A percentile compares a stretch with the other conserved stretches of the same genome.
These are phyloP conservation scores for Ceyx melanurus DNA, from an alignment of 2,113 vertebrate genomes.

Conservation along the genomic window DNA sequence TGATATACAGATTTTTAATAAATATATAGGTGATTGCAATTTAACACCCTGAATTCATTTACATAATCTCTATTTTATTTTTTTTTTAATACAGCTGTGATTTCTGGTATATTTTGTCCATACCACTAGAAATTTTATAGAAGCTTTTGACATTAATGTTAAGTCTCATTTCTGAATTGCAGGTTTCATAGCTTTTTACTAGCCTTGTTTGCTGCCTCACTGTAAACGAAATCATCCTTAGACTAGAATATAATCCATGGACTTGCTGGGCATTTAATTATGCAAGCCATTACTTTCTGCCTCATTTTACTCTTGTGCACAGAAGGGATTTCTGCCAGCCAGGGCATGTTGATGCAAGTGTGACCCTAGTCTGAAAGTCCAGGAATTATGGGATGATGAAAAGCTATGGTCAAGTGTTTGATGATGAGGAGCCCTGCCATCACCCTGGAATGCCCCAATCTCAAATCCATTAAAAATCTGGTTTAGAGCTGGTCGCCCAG, in stretches of 20 bases:
- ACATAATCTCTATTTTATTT: neutral
- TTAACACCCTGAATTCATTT: neutral
- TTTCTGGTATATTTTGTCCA: neutral
- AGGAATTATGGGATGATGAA: neutral
- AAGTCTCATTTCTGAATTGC: neutral
- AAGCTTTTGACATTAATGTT: neutral
- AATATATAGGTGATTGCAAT: neutral
- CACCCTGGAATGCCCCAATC: neutral
- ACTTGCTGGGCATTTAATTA: neutral
- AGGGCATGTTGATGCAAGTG: rapidly evolving
- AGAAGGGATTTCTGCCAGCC: neutral
- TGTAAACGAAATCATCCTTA: neutral
- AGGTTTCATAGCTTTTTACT: neutral
- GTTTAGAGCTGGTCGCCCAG: neutral
- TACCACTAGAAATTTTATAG: neutral
- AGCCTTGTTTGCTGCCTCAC: neutral
- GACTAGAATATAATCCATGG: neutral
- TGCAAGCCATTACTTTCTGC: neutral
- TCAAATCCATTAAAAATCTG: neutral
- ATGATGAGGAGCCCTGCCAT: neutral
- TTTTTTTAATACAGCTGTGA: neutral
- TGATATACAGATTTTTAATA: neutral
- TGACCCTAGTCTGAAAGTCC: neutral
- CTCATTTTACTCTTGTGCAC: neutral
- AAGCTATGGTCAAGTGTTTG: neutral